Conservation (phyloP, 35 echinoderm and acorn worm species). For the Heliocidaris erythrogramma region DNA sequence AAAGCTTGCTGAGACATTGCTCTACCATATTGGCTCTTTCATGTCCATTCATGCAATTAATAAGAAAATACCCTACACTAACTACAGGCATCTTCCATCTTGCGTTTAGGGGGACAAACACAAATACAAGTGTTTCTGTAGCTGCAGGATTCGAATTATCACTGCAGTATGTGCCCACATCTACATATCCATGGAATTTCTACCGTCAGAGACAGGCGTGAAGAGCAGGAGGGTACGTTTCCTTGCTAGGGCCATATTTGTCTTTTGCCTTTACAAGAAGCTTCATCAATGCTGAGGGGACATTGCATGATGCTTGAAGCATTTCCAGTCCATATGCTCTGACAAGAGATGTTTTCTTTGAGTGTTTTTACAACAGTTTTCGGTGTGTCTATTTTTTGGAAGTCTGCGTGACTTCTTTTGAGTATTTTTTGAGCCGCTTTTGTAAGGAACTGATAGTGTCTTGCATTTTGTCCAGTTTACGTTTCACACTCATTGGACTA, state of each 20-base stretch:
- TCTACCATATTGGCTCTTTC: conserved; percentile 64
- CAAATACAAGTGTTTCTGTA: conserved; percentile 61
- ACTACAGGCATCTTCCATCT: conserved; percentile 67
- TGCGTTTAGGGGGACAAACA: conserved; percentile 54
- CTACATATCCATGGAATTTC: conserved; percentile 60
- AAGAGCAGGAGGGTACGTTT: no score
- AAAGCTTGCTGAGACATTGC: no score
- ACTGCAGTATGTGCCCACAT: conserved; percentile 45
- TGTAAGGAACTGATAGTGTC: not conserved
- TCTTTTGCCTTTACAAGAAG: no score
- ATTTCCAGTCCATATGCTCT: no score
- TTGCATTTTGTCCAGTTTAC: not conserved
- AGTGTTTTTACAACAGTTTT: not conserved
- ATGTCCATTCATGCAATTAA: conserved; percentile 56
- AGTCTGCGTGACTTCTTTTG: not conserved
- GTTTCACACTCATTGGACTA: not conserved
- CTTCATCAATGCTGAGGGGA: no score
- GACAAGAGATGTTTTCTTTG: not conserved
- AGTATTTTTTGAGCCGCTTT: not conserved
- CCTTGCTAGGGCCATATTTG: no score
- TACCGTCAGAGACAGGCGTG: no score
- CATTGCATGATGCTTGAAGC: no score
- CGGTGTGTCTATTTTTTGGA: not conserved
- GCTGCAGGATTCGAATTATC: conserved; percentile 60
- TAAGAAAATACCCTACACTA: conserved; percentile 62